Conservation (phyloP, 2,113 vertebrate species). For the Diphyllodes magnificus region DNA sequence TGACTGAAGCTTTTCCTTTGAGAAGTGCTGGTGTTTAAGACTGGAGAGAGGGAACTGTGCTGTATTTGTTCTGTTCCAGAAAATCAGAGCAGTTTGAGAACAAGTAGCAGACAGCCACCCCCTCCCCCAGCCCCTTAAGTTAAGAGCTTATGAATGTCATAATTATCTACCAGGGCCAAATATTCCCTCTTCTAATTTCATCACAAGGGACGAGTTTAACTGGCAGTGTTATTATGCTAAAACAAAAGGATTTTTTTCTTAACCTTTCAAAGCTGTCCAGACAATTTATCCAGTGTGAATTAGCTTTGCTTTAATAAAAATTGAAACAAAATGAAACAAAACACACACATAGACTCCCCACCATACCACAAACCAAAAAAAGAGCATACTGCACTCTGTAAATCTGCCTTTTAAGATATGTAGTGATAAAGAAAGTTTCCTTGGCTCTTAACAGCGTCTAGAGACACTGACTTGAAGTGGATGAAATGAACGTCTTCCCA, state of each 20-base stretch:
- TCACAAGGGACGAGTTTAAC: background rate
- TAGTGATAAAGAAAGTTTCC: background rate
- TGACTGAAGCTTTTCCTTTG: constrained; percentile 46
- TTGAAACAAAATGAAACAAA: background rate
- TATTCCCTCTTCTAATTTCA: constrained; percentile 47
- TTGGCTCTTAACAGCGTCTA: background rate
- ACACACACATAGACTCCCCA: background rate
- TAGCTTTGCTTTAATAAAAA: background rate
- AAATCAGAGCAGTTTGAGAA: constrained; percentile 53
- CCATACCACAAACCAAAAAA: background rate
- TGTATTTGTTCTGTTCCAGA: constrained; percentile 60
- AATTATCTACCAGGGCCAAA: constrained; percentile 61
- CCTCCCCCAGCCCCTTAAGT: background rate
- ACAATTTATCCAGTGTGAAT: background rate
- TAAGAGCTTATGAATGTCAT: constrained; percentile 52
- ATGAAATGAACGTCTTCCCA: background rate
- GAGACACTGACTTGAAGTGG: background rate
- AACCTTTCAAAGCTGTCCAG: constrained; percentile 6
- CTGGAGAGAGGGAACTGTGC: constrained; percentile 18
- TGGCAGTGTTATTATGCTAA: background rate
- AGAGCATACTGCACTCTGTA: background rate
- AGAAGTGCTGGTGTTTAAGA: constrained; percentile 38
- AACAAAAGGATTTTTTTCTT: constrained; percentile 18
- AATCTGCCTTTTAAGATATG: background rate
- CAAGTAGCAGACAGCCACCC: background rate